A percentile compares a stretch with the other conserved stretches of the same genome.
These are phyloP conservation scores for Etia nguti DNA, from an alignment of 2,113 vertebrate species.

Conservation along the genomic window DNA sequence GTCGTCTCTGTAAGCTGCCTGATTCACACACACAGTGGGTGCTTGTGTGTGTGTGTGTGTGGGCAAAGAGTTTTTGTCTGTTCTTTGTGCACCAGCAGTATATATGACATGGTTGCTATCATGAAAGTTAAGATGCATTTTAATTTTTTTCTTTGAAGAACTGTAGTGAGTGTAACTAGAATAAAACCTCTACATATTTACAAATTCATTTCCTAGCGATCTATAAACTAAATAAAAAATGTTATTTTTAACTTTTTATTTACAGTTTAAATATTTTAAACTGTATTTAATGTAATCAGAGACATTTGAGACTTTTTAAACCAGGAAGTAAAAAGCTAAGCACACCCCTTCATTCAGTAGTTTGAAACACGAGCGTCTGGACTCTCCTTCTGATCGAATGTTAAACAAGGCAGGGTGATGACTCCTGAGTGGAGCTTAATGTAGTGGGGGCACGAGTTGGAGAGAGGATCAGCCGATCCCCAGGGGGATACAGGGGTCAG, in stretches of 20 bases:
- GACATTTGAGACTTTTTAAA: not conserved
- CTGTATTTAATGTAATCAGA: accelerated
- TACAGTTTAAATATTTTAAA: not conserved
- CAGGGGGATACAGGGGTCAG: constrained; percentile 9
- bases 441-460: not conserved
- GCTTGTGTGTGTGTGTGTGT: not conserved
- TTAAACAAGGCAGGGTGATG: constrained; percentile 40
- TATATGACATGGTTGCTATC: not conserved
- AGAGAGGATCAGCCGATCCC: not conserved
- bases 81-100: not conserved
- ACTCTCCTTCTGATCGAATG: constrained; percentile 29
- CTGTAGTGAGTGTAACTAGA: not conserved
- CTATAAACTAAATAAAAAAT: not conserved
- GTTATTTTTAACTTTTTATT: not conserved
- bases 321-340: not conserved
- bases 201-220: accelerated
- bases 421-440: constrained; percentile 35
- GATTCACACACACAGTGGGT: not conserved
- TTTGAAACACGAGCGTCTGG: constrained; percentile 11
- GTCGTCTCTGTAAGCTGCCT: not conserved
- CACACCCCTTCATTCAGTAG: accelerated
- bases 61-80: not conserved
- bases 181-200: not conserved
- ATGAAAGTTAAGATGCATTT: not conserved
- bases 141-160: not conserved